Percentiles rank a stretch among this genome's conserved stretches.
These are phyloP conservation scores for Drosophila sucinea DNA, from an alignment of 1,140 invertebrate species.

Conservation along the genomic window DNA sequence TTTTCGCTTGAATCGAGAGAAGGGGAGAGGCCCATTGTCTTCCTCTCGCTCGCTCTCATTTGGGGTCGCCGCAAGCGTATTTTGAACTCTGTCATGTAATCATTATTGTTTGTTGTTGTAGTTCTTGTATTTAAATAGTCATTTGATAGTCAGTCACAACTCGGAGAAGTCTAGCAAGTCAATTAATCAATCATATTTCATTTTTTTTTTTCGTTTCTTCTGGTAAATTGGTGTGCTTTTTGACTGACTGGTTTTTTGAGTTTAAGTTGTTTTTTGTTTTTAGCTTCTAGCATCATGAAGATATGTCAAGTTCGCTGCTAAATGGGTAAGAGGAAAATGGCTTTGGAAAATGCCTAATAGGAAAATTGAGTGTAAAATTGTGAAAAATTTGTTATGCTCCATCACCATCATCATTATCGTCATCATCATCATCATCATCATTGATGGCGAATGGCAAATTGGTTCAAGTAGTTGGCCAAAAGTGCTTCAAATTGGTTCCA, in stretches of 20 bases:
- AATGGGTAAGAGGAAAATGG: slow-evolving; percentile 13
- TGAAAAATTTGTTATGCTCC: slow-evolving; percentile 13
- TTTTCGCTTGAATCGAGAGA: not conserved
- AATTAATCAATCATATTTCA: slow-evolving; percentile 76
- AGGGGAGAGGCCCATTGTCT: not conserved
- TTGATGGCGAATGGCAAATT: slow-evolving; percentile 6
- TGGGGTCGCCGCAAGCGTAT: slow-evolving; percentile 15
- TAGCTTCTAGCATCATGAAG: not conserved
- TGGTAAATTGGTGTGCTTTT: slow-evolving; percentile 9
- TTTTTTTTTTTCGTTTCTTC: slow-evolving; percentile 21
- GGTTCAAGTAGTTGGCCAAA: not conserved
- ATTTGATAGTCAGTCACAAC: slow-evolving; percentile 61
- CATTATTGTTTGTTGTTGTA: slow-evolving; percentile 53
- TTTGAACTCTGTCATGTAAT: slow-evolving; percentile 48
- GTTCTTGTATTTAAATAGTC: slow-evolving; percentile 61
- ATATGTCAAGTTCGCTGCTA: slow-evolving; percentile 2
- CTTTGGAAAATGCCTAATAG: slow-evolving; percentile 13
- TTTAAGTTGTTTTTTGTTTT: not conserved
- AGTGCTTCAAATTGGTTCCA: not conserved
- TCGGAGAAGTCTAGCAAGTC: slow-evolving; percentile 47
- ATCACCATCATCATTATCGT: not conserved
- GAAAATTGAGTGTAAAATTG: slow-evolving; percentile 24
- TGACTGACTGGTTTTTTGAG: not conserved
- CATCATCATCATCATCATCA: too few species aligned
- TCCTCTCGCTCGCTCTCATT: not conserved